Evolutionary conservation across 2,113 vertebrate genomes (phyloP), one percentile per base, ranked within the genome.

Genomic region (Todiramphus chloris): DNA sequence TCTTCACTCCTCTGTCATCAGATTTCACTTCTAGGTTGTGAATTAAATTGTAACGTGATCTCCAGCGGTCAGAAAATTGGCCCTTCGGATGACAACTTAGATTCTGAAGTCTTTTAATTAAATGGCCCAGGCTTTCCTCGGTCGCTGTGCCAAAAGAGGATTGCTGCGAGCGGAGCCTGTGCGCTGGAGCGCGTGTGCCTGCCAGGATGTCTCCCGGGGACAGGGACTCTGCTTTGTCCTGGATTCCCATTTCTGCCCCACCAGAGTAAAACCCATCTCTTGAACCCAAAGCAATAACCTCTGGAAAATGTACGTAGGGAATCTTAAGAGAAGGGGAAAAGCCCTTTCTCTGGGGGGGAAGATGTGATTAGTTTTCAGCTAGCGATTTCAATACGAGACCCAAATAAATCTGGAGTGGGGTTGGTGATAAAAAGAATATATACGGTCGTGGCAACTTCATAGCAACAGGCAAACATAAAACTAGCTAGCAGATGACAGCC

Each of bases 51-150:
- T 69, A 94, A 92, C 2, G 1, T 83, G 94, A 96, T 94, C 94
- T 91, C 77, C 67, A 46, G 93, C 3, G 59, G 89, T 95, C 91
- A 94, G 74, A 93, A 94, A 94, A 93, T 83, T 89, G 90, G 87
- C 94, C 94, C 93, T 89, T 62, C 23, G 87, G 67, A 96, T 91
- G 83, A 87, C 77, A 69, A 51, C 93, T 92, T 93, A 75, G 81
- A 89, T 72, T 88, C 59, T 72, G 44, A 89, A 87, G 58, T 66
- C 95, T 95, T 94, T 89, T 96, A 92, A 95, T 96, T 96, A 96
- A 94, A 69, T 85, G 89, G n/a, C 92, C 1, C 0, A 51, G 81
- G 63, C 63, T 95, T 55, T 69, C 23, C 63, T 87, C 83, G 55
- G 1, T 62, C 87, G 89, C 83, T 73, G 70, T 89, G 93, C 96